Evolutionary conservation across 2,888 invertebrate genomes (phyloP).

Genomic region (Melitaea athalia): DNA sequence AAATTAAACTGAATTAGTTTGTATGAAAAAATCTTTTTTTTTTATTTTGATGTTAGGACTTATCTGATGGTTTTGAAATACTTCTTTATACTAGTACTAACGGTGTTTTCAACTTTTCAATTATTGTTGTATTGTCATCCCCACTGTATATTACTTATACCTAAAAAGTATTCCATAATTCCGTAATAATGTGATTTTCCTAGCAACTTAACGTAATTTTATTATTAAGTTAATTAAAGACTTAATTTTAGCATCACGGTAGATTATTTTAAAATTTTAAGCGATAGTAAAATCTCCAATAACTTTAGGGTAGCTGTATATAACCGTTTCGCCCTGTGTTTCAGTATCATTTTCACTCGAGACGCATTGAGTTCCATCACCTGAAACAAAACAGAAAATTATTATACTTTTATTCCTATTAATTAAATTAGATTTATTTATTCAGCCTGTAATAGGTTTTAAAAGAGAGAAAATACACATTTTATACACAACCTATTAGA

Average conservation of each 20-base stretch:
- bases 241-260: neutral
- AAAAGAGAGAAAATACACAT: too few relatives aligned
- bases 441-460: too few relatives aligned
- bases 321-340: conserved; percentile 57
- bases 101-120: too few relatives aligned
- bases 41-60: too few relatives aligned
- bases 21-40: too few relatives aligned
- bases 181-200: neutral
- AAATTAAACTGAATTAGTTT: too few relatives aligned
- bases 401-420: neutral
- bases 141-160: neutral
- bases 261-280: conserved; percentile 22
- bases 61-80: too few relatives aligned
- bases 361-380: conserved; percentile 51
- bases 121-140: too few relatives aligned
- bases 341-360: conserved; percentile 61
- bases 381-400: conserved; percentile 31
- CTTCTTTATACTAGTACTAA: too few relatives aligned
- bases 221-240: neutral
- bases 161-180: conserved; percentile 9
- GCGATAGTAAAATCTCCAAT: conserved; percentile 55
- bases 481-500: too few relatives aligned
- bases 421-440: too few relatives aligned
- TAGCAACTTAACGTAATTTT: neutral
- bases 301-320: conserved; percentile 69